phyloP scores from a whole-genome alignment of 2,113 vertebrate genomes.

The Paramormyrops kingsleyae region DNA sequence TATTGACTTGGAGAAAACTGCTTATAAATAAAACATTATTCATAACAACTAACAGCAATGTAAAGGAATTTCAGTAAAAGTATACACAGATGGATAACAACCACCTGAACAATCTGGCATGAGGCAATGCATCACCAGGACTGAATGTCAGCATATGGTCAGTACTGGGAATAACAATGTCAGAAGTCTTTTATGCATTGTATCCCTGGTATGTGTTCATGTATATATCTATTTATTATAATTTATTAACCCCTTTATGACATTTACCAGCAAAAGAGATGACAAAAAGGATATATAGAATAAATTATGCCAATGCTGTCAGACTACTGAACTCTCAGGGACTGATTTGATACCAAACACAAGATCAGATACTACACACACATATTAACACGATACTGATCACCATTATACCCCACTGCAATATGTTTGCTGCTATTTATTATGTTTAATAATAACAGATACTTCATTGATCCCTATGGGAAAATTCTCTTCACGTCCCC shows the following conservation, averaged over 20 bases:
- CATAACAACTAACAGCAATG: constrained; percentile 10
- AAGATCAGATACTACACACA: no score
- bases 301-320: not conserved
- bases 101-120: not conserved
- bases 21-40: not conserved
- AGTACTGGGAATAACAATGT: not conserved
- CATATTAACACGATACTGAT: not conserved
- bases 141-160: not conserved
- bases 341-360: no score
- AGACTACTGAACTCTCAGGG: no score
- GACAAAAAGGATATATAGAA: not conserved
- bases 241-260: not conserved
- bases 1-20: not conserved
- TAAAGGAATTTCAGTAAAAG: not conserved
- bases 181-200: not conserved
- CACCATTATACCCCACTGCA: not conserved
- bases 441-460: no score
- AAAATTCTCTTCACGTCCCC: no score
- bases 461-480: no score
- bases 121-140: not conserved
- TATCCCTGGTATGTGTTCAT: not conserved
- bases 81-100: not conserved
- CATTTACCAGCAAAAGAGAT: not conserved
- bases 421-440: not conserved
- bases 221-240: not conserved